A percentile compares a stretch with the other conserved stretches of the same genome.
Conservation (phyloP, 2,797 vertebrate species). For the Sarcoramphus papa region DNA sequence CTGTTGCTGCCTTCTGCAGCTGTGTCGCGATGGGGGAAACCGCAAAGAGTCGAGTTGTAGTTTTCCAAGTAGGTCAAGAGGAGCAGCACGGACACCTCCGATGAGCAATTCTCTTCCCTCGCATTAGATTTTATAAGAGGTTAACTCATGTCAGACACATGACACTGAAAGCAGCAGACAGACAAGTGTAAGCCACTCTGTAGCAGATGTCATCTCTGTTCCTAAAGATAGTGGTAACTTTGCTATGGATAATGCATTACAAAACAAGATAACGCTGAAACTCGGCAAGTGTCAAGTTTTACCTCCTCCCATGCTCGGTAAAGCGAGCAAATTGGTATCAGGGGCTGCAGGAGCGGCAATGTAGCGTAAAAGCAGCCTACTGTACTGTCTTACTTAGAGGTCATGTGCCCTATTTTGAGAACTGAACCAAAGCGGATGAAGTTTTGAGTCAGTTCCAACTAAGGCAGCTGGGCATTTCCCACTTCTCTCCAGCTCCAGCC, state of each 20-base stretch:
- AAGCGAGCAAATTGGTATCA: background rate
- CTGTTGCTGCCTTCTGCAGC: conserved; percentile 8
- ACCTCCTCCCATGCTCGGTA: background rate
- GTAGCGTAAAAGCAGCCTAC: conserved; percentile 44
- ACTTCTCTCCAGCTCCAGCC: conserved; percentile 47
- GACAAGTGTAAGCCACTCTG: conserved; percentile 56
- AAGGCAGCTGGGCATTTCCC: conserved; percentile 73
- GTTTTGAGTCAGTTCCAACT: conserved; percentile 68
- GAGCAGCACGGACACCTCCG: conserved; percentile 11
- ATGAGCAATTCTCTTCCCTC: conserved; percentile 20
- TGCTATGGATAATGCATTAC: conserved; percentile 44
- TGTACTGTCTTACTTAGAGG: conserved; percentile 57
- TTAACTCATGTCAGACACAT: conserved; percentile 66
- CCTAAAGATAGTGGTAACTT: conserved; percentile 67
- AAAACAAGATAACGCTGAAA: conserved; percentile 33
- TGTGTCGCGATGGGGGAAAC: background rate
- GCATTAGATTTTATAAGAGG: conserved; percentile 48
- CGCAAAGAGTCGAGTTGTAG: conserved; percentile 10
- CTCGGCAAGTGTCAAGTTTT: conserved; percentile 15
- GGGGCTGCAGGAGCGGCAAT: background rate
- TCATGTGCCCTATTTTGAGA: conserved; percentile 68
- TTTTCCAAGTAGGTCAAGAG: conserved; percentile 70
- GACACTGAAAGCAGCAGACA: conserved; percentile 65
- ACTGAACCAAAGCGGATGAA: conserved; percentile 69
- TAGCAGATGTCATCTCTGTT: conserved; percentile 63